These are phyloP conservation scores for Siniperca chuatsi DNA, from an alignment of 2,113 vertebrate genomes.

Conservation along the genomic window DNA sequence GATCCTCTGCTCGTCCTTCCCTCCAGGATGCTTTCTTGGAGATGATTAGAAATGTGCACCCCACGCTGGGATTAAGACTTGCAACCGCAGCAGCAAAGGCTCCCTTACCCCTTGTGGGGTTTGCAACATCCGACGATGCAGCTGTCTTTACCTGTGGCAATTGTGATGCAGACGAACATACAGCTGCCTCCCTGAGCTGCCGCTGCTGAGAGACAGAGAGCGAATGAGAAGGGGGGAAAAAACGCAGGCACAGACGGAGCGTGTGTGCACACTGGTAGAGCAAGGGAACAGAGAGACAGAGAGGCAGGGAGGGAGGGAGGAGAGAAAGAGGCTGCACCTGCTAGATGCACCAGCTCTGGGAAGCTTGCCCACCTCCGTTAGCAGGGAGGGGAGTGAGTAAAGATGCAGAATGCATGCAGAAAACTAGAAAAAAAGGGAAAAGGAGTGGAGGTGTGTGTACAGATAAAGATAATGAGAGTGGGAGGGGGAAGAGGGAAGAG, in stretches of 20 bases:
- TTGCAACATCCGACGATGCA: slow-evolving; percentile 56
- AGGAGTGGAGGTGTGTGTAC: slow-evolving; percentile 57
- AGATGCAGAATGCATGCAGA: slow-evolving; percentile 72
- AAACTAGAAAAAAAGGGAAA: slow-evolving; percentile 9
- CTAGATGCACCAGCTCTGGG: slow-evolving; percentile 78
- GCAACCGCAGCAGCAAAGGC: slow-evolving; percentile 29
- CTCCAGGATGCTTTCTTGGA: slow-evolving; percentile 60
- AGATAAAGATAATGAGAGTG: slow-evolving; percentile 69
- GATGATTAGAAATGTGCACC: slow-evolving; percentile 56
- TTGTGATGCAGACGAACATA: slow-evolving; percentile 57
- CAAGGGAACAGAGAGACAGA: slow-evolving; percentile 50
- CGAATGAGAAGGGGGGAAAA: slow-evolving; percentile 60
- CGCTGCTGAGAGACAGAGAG: slow-evolving; percentile 73
- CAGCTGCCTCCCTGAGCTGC: slow-evolving; percentile 76
- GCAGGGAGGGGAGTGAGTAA: slow-evolving; percentile 57
- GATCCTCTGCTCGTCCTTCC: slow-evolving; percentile 61
- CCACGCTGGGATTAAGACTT: slow-evolving; percentile 53
- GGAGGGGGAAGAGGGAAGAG: slow-evolving; percentile 41
- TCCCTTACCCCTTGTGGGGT: slow-evolving; percentile 36
- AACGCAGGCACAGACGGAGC: slow-evolving; percentile 60
- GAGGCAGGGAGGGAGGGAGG: slow-evolving; percentile 77
- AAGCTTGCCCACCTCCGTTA: slow-evolving; percentile 77
- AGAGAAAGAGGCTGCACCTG: slow-evolving; percentile 81
- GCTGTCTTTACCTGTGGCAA: slow-evolving; percentile 72
- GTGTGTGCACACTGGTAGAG: slow-evolving; percentile 65